Evolutionary conservation across 2,888 invertebrate species (phyloP), one percentile per base, ranked within the genome.

Genomic region (Pteria penguin): DNA sequence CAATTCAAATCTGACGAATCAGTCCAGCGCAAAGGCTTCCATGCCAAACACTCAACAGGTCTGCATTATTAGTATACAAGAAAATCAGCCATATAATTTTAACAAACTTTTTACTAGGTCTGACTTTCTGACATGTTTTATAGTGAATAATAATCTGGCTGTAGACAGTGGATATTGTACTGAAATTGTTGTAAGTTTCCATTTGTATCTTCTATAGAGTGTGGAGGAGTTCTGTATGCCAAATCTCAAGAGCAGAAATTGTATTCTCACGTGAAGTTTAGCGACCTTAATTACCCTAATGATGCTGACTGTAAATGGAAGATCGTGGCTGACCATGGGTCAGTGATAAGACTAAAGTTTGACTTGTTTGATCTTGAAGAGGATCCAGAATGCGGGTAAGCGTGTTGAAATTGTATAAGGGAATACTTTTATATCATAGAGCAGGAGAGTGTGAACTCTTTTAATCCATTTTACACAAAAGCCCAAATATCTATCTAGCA

Each of bases 1-100:
- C 96, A 97, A 0, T 98, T 99, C 93, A 97, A 97, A 91, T 97
- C 98, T 0, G 99, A 99, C 91, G 95, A 96, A 1, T 97, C 97
- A 4, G 97, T 98, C 33, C 97, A 98, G 90, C 94, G 97, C 82
- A 96, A 96, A 92, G 99, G 99, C 2, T 99, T 99, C 92, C 94
- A 95, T 76, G 99, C 98, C 0, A 95, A 95, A 5, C 97, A 99
- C 92, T 95, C 96, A 11, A 98, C 98, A 85, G 96, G 97, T 97
- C 89, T 89, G 89, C 67, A 14, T 24, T 14, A 32, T 22, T 24
- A n/a, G n/a, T n/a, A n/a, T n/a, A n/a, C n/a, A n/a, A n/a, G n/a
- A n/a, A n/a, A n/a, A n/a, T n/a, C n/a, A n/a, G n/a, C n/a, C n/a
- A n/a, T n/a, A n/a, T n/a, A n/a, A n/a, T n/a, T n/a, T n/a, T n/a